A percentile compares a stretch with the other conserved stretches of the same genome.
Conservation (phyloP, 1,140 invertebrate genomes). For the Prorops nasuta region DNA sequence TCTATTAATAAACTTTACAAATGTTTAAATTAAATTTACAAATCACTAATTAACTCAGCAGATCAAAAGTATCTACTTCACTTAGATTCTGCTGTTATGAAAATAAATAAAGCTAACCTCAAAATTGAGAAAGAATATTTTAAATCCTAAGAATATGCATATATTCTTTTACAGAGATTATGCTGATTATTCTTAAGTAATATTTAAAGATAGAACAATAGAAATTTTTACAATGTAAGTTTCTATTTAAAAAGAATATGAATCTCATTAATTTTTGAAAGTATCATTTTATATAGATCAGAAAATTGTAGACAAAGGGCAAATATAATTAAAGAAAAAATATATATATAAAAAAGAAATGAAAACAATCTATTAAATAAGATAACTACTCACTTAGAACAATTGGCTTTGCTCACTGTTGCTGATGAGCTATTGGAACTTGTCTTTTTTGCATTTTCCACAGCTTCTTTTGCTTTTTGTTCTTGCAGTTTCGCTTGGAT, state of each 20-base stretch:
- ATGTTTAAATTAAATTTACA: no score
- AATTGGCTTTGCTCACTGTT: slow-evolving; percentile 31
- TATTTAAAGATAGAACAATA: no score
- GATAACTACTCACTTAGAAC: slow-evolving; percentile 36
- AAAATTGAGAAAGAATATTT: no score
- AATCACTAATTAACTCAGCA: no score
- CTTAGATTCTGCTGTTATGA: no score
- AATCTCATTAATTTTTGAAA: background rate
- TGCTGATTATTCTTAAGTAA: no score
- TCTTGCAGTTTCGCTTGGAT: slow-evolving; percentile 68
- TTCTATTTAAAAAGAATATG: background rate
- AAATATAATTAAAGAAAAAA: background rate
- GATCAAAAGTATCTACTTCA: no score
- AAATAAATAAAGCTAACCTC: no score
- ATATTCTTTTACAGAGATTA: no score
- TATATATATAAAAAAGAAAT: background rate
- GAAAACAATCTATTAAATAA: background rate
- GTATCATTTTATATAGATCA: background rate
- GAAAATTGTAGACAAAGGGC: background rate
- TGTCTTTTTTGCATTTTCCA: slow-evolving; percentile 55
- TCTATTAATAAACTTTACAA: no score
- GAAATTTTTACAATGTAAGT: no score
- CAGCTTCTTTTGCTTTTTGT: slow-evolving; percentile 61
- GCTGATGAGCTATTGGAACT: slow-evolving; percentile 22
- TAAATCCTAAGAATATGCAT: no score